phyloP scores from a whole-genome alignment of 2,113 vertebrate species.

The Phasianus colchicus region DNA sequence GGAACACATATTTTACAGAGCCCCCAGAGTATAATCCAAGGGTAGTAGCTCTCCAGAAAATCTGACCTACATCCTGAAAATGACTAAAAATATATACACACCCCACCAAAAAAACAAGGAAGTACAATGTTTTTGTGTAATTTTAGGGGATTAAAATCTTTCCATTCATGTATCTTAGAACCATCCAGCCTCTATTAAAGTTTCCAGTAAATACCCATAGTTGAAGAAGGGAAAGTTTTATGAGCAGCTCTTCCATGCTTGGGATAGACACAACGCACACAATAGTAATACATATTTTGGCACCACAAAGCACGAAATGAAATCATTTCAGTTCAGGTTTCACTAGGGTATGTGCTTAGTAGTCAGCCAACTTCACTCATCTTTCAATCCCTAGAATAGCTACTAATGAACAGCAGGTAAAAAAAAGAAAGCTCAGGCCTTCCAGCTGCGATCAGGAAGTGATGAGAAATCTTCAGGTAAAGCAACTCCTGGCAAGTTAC shows the following conservation, averaged over 20 bases:
- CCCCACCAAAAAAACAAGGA: background rate
- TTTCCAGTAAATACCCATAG: too few relatives aligned
- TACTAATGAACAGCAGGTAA: background rate
- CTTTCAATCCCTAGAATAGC: background rate
- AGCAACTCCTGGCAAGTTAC: background rate
- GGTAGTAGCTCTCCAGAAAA: background rate
- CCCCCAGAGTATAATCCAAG: fast-evolving
- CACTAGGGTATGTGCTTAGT: fast-evolving
- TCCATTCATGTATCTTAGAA: background rate
- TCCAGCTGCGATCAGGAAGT: fast-evolving
- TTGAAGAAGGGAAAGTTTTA: background rate
- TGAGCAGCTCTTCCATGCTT: background rate
- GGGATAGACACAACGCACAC: background rate
- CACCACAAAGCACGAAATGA: background rate
- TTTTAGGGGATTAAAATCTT: background rate
- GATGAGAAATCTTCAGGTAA: background rate
- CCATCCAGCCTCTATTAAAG: fast-evolving
- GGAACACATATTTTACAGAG: fast-evolving
- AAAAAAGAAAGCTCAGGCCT: background rate
- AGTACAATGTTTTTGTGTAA: background rate
- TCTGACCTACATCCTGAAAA: background rate
- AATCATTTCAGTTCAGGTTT: background rate
- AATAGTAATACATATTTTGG: fast-evolving
- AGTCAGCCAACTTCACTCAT: background rate
- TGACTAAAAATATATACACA: background rate